Evolutionary conservation across 1,140 invertebrate genomes (phyloP), one percentile per base, ranked within the genome.

Genomic region (Meloidogyne floridensis): DNA sequence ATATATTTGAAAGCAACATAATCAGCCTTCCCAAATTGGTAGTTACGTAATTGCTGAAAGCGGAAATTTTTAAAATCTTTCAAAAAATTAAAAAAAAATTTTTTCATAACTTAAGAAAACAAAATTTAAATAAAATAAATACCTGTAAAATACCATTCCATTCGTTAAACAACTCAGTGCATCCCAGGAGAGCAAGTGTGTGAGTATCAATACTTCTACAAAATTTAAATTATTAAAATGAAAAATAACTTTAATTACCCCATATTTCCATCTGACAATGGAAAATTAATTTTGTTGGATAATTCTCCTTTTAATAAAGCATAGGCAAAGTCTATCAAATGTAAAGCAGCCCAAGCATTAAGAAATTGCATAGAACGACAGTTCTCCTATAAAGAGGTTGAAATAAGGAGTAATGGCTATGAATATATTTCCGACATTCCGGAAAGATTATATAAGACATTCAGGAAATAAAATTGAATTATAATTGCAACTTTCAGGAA

Each of bases 241-340:
- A 32, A 32, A 32, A 32, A 32, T 32, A 53, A 18, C n/a, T 65
- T 77, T 3, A 56, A 65, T 65, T 53, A 42, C 32, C 75, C 9
- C 6, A 74, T 81, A 32, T 71, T 85, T 84, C 71, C 80, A 10
- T 72, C 51, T 59, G 84, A 42, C n/a, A 87, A 80, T 51, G 15
- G 65, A 20, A 84, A 51, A 18, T 65, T 80, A 6, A 80, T 53
- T 54, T 75, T 78, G 53, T 69, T 75, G 2, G 85, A 82, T n/a
- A 85, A 51, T 51, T 85, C 77, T 65, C 70, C 86, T 13, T 59
- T 80, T 15, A 87, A 51, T 15, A 81, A 32, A 70, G 47, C 77
- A 59, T 85, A 83, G 10, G 86, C 84, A 73, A 82, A 87, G 47
- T 86, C 86, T 54, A 86, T 87, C 13, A 86, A 43, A 77, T 86